Percentiles rank a stretch among this genome's conserved stretches.
Conservation (phyloP, 2,797 vertebrate genomes). For the Erethizon dorsatum region DNA sequence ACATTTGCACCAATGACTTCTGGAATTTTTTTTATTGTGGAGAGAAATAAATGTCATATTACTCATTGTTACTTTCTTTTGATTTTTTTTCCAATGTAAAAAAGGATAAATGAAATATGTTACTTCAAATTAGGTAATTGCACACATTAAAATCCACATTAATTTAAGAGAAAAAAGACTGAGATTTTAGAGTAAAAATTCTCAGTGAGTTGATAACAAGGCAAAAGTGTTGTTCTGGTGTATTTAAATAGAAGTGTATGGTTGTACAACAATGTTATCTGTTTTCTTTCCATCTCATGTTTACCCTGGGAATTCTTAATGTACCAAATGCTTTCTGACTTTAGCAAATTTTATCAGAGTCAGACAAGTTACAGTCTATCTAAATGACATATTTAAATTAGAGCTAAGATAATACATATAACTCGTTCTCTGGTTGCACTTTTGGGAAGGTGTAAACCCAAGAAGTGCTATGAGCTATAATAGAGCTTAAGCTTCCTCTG, state of each 20-base stretch:
- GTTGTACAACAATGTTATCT: not conserved
- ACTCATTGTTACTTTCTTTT: not conserved
- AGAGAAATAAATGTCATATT: not conserved
- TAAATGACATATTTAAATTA: not conserved
- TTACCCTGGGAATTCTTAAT: not conserved
- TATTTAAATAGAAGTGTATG: not conserved
- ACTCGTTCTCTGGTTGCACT: not conserved
- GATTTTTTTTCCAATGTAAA: not conserved
- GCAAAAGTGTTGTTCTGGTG: not conserved
- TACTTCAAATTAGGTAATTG: not conserved
- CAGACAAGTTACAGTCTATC: not conserved
- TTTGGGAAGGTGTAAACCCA: not conserved
- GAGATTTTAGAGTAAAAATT: not conserved
- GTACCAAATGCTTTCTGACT: not conserved
- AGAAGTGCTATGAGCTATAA: not conserved
- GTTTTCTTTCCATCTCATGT: too few relatives aligned
- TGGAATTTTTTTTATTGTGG: not conserved
- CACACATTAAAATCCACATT: not conserved
- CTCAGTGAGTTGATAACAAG: not conserved
- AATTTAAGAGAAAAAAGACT: not conserved
- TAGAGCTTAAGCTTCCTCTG: not conserved
- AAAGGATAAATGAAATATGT: not conserved
- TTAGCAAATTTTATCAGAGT: not conserved
- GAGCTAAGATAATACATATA: not conserved
- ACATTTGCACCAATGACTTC: not conserved